phyloP scores from a whole-genome alignment of 1,140 invertebrate genomes.

The Drosophila ironensis region DNA sequence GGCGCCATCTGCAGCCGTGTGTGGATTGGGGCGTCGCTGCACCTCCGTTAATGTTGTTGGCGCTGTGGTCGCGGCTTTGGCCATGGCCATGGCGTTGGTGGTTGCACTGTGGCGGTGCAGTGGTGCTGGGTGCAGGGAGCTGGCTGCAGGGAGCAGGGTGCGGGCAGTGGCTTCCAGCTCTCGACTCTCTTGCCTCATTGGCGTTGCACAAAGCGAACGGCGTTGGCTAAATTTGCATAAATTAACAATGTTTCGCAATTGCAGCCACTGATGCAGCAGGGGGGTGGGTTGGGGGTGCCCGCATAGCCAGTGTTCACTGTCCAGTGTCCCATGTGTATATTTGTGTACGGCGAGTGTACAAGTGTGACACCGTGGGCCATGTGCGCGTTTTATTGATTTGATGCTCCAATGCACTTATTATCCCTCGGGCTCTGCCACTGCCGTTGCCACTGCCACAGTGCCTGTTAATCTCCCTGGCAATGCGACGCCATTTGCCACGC shows the following conservation, averaged over 20 bases:
- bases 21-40: neutral
- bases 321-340: slow-evolving; percentile 1
- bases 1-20: neutral
- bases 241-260: slow-evolving; percentile 79
- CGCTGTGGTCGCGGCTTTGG: slow-evolving; percentile 63
- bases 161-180: slow-evolving; percentile 40
- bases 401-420: slow-evolving; percentile 77
- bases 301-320: neutral
- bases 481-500: slow-evolving; percentile 55
- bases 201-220: slow-evolving; percentile 71
- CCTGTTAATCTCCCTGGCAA: slow-evolving; percentile 60
- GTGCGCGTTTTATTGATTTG: slow-evolving; percentile 76
- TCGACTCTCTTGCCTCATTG: slow-evolving; percentile 65
- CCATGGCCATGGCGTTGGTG: slow-evolving; percentile 25
- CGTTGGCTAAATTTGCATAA: slow-evolving; percentile 77
- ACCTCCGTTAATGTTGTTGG: slow-evolving; percentile 71
- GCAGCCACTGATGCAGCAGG: slow-evolving; percentile 75
- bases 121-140: no score
- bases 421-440: slow-evolving; percentile 66
- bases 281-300: neutral
- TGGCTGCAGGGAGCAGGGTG: no score
- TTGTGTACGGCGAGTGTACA: neutral
- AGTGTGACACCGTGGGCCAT: slow-evolving; percentile 36
- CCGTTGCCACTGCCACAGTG: slow-evolving; percentile 6
- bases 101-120: slow-evolving; percentile 5